phyloP scores from a whole-genome alignment of 37 sponge, comb jelly and placozoan genomes.

The Aphrocallistes beatrix region DNA sequence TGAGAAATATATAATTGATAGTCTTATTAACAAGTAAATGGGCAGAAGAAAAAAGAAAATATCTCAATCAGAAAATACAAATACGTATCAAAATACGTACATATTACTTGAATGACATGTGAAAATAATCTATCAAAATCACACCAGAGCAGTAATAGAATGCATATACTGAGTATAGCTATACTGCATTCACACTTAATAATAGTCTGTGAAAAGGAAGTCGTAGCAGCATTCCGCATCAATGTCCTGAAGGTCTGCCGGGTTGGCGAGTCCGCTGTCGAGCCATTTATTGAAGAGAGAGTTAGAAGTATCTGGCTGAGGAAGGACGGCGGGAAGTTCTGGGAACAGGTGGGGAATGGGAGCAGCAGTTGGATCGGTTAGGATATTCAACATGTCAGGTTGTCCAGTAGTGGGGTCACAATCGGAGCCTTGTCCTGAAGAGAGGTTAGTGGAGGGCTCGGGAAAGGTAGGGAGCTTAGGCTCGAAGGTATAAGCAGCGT shows the following conservation, averaged over 20 bases:
- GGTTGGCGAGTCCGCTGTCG: not conserved
- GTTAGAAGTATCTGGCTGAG: not conserved
- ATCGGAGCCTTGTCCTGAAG: not conserved
- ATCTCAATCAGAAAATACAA: no score
- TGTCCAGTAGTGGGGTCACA: constrained; percentile 15
- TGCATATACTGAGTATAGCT: not conserved
- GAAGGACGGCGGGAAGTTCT: not conserved
- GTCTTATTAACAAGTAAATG: no score
- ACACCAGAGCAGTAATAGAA: not conserved
- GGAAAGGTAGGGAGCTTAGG: not conserved
- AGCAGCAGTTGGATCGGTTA: not conserved
- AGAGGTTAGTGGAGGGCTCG: not conserved
- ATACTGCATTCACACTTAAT: not conserved
- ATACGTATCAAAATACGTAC: no score
- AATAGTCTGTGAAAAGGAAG: no score
- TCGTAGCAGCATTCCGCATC: not conserved
- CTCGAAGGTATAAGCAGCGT: not conserved
- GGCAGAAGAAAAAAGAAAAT: no score
- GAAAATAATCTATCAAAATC: no score
- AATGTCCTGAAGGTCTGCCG: not conserved
- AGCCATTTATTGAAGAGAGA: not conserved
- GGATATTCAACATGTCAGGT: not conserved
- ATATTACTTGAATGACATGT: no score
- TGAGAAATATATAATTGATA: no score
- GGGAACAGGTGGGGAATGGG: not conserved